Percentiles rank a stretch among this genome's conserved stretches.
phyloP scores from a whole-genome alignment of 2,888 invertebrate genomes.

The Rhagonycha lutea region DNA sequence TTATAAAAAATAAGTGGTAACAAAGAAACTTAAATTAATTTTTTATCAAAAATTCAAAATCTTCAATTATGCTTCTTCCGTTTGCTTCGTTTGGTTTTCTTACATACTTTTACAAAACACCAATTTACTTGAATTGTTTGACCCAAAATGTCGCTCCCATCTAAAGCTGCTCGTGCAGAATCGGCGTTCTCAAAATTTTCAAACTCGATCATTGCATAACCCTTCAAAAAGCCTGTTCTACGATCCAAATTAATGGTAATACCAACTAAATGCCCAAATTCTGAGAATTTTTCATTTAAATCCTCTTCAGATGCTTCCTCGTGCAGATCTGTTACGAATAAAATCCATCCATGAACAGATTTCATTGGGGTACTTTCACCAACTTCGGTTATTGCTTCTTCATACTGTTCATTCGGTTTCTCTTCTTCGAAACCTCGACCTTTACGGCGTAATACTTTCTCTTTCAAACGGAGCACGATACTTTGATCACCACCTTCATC shows the following conservation, averaged over 20 bases:
- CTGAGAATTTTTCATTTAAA: constrained; percentile 95
- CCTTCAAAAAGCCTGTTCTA: constrained; percentile 95
- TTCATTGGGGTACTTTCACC: constrained; percentile 48
- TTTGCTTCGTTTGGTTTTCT: constrained; percentile 55
- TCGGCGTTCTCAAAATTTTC: constrained; percentile 97
- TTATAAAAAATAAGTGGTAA: too few species aligned
- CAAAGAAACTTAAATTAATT: background rate
- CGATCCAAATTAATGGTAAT: constrained; percentile 96
- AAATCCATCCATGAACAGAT: constrained; percentile 98
- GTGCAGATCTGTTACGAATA: constrained; percentile 97
- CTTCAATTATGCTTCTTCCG: background rate
- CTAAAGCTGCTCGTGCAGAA: constrained; percentile 88
- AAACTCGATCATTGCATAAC: constrained; percentile 98
- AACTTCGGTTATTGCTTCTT: constrained; percentile 57
- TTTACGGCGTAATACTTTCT: constrained; percentile 92
- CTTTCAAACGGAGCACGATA: constrained; percentile 65
- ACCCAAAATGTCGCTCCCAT: constrained; percentile 89
- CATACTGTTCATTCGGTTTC: constrained; percentile 55
- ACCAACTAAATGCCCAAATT: constrained; percentile 97
- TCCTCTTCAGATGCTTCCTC: constrained; percentile 99
- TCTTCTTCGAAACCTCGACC: constrained; percentile 87
- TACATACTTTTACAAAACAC: constrained; percentile 92
- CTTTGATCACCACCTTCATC: constrained; percentile 86
- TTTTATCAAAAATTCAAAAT: background rate
- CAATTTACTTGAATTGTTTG: constrained; percentile 94